Evolutionary conservation across 1,140 invertebrate genomes (phyloP).

Genomic region (Trichoplusia ni): DNA sequence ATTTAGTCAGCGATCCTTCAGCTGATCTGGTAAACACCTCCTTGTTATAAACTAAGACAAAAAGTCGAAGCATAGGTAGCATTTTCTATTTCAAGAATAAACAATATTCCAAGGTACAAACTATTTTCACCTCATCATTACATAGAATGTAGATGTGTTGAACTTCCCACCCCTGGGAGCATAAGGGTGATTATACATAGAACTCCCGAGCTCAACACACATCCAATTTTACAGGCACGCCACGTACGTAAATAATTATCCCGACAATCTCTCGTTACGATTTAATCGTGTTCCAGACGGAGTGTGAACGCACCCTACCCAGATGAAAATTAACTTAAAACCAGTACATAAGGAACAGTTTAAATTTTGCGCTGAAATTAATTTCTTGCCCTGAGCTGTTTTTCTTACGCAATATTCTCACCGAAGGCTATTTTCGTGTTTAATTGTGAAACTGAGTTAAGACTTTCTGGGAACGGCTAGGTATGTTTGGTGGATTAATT

Average conservation of each 20-base stretch:
- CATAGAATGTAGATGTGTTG: background rate
- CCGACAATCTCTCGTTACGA: background rate
- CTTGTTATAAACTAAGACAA: too few relatives aligned
- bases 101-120: too few relatives aligned
- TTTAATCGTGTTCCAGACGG: background rate
- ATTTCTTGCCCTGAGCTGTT: slow-evolving; percentile 50
- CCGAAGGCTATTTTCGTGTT: slow-evolving; percentile 25
- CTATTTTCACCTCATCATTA: background rate
- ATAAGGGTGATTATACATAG: too few relatives aligned
- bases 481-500: slow-evolving; percentile 27
- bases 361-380: slow-evolving; percentile 54
- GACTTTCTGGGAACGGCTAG: too few relatives aligned
- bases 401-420: slow-evolving; percentile 45
- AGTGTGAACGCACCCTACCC: slow-evolving; percentile 33
- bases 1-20: too few relatives aligned
- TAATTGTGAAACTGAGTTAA: slow-evolving; percentile 29
- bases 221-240: background rate
- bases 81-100: too few relatives aligned
- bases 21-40: too few relatives aligned
- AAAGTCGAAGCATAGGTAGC: too few relatives aligned
- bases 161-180: too few relatives aligned
- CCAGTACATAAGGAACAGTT: slow-evolving; percentile 50
- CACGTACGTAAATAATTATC: slow-evolving; percentile 15
- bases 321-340: slow-evolving; percentile 50
- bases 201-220: background rate